Conservation (phyloP, 2,113 vertebrate genomes). For the Nesogale talazaci region DNA sequence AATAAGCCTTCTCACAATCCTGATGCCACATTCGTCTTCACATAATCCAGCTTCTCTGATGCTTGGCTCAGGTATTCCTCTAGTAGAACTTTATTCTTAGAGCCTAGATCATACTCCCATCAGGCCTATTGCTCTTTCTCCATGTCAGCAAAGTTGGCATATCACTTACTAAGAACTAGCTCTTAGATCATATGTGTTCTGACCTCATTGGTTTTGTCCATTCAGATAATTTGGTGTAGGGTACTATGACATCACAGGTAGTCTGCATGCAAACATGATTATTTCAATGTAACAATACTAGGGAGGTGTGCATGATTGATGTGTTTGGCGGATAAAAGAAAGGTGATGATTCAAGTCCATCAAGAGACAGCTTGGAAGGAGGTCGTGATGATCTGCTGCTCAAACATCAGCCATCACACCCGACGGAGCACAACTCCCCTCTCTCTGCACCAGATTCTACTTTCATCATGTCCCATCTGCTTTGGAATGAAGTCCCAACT, state of each 20-base stretch:
- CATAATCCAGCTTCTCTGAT: too few relatives aligned
- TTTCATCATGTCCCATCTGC: not conserved
- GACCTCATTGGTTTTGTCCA: not conserved
- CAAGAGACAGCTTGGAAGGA: not conserved
- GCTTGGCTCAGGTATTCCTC: too few relatives aligned
- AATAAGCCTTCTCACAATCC: too few relatives aligned
- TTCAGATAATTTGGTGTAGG: not conserved
- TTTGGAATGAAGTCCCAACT: slow-evolving; percentile 19
- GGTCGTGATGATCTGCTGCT: not conserved
- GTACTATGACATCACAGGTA: not conserved
- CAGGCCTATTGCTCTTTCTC: not conserved
- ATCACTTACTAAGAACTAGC: not conserved
- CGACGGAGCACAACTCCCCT: not conserved
- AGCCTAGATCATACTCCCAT: not conserved
- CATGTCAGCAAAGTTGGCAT: not conserved
- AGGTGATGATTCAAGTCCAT: not conserved
- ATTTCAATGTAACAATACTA: not conserved
- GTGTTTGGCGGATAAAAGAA: not conserved
- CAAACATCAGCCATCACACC: not conserved
- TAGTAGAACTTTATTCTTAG: too few relatives aligned
- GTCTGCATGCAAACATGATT: not conserved
- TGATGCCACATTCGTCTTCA: too few relatives aligned
- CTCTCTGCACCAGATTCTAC: not conserved
- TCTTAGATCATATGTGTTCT: not conserved
- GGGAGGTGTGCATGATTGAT: not conserved